Evolutionary conservation across 2,888 invertebrate species (phyloP).

Genomic region (Xylocampa areola): DNA sequence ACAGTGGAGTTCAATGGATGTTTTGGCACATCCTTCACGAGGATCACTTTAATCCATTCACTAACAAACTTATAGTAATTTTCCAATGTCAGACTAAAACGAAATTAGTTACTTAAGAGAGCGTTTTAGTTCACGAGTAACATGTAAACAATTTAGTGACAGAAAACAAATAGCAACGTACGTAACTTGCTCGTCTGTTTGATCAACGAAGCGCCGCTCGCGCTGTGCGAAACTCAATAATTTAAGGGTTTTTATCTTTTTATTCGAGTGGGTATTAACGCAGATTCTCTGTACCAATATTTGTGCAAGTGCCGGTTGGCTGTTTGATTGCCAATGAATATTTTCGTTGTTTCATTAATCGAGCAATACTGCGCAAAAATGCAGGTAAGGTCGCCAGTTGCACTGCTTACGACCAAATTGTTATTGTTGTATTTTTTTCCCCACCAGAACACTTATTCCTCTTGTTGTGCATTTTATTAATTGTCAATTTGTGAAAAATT

Average conservation of each 20-base stretch:
- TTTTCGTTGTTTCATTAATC: constrained; percentile 74
- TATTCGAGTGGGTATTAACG: constrained; percentile 66
- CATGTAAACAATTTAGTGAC: constrained; percentile 64
- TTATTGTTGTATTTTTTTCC: constrained; percentile 56
- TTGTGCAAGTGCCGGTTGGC: constrained; percentile 67
- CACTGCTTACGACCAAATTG: constrained; percentile 61
- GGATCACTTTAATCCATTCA: constrained; percentile 37
- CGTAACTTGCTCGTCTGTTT: constrained; percentile 63
- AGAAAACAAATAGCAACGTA: constrained; percentile 63
- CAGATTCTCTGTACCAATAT: constrained; percentile 75
- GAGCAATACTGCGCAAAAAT: constrained; percentile 66
- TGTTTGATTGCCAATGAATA: constrained; percentile 78
- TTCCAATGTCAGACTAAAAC: constrained; percentile 45
- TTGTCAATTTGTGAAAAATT: constrained; percentile 68
- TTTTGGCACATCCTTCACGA: constrained; percentile 49
- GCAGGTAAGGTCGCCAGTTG: constrained; percentile 60
- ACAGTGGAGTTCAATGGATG: constrained; percentile 32
- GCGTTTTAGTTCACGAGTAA: constrained; percentile 55
- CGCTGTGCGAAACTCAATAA: constrained; percentile 62
- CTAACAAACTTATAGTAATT: constrained; percentile 39
- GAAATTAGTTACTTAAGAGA: constrained; percentile 52
- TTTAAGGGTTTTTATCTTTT: constrained; percentile 66
- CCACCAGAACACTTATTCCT: constrained; percentile 50
- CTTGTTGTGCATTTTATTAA: constrained; percentile 62
- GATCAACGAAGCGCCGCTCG: constrained; percentile 57